phyloP scores from a whole-genome alignment of 2,113 vertebrate species.

The Seriola quinqueradiata region DNA sequence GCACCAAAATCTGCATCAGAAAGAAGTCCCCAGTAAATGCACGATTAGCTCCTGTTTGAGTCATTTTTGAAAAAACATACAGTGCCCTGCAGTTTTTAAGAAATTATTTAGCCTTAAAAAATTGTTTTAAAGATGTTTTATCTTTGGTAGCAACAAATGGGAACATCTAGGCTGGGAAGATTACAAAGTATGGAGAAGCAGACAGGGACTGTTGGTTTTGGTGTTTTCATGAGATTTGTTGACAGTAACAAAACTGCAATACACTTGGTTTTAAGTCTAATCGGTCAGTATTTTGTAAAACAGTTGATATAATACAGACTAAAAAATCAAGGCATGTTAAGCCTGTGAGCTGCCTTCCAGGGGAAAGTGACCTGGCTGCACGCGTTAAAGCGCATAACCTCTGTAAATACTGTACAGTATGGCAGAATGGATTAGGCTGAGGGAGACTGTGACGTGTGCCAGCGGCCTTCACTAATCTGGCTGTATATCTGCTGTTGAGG shows the following conservation, averaged over 20 bases:
- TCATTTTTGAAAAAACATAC: too few species aligned
- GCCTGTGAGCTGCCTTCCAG: slow-evolving; percentile 35
- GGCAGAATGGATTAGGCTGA: slow-evolving; percentile 72
- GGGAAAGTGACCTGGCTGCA: slow-evolving; percentile 65
- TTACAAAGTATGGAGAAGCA: too few species aligned
- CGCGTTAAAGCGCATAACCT: slow-evolving; percentile 57
- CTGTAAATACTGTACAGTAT: slow-evolving; percentile 58
- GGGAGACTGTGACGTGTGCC: slow-evolving; percentile 66
- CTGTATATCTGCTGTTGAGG: slow-evolving; percentile 52
- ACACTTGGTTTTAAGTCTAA: background rate
- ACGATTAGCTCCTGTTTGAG: background rate
- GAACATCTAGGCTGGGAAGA: background rate
- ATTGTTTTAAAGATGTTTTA: background rate
- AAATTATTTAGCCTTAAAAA: too few species aligned
- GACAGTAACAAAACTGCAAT: background rate
- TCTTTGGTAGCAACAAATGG: background rate
- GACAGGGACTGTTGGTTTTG: background rate
- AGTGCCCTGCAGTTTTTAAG: too few species aligned
- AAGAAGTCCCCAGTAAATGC: background rate
- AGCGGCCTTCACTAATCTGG: slow-evolving; percentile 72
- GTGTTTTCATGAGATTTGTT: background rate
- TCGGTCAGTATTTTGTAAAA: background rate
- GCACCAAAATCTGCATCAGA: background rate
- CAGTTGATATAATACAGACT: background rate
- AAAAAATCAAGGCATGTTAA: slow-evolving; percentile 19